A percentile compares a stretch with the other conserved stretches of the same genome.
Evolutionary conservation across 2,888 invertebrate species (phyloP).

Genomic region (Lithosia quadra): DNA sequence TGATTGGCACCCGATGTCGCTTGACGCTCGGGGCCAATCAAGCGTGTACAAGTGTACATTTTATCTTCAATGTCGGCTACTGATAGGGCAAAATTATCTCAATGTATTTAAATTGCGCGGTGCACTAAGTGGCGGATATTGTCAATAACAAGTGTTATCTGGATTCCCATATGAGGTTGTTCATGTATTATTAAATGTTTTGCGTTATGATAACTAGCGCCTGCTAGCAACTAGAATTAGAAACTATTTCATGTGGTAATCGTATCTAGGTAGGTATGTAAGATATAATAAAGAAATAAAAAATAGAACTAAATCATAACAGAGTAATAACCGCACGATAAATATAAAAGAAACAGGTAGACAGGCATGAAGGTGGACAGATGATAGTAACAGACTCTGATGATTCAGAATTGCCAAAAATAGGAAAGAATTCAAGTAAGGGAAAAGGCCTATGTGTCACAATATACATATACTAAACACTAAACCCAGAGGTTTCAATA

Average conservation of each 20-base stretch:
- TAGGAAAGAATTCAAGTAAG: too few relatives aligned
- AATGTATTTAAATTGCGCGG: conserved; percentile 58
- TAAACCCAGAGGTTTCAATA: too few relatives aligned
- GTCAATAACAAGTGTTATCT: conserved; percentile 59
- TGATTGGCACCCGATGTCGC: conserved; percentile 24
- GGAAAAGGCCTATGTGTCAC: too few relatives aligned
- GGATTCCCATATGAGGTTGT: conserved; percentile 1
- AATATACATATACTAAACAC: too few relatives aligned
- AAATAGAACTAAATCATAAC: too few relatives aligned
- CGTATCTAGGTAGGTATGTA: neutral
- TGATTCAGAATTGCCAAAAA: too few relatives aligned
- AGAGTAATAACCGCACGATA: too few relatives aligned
- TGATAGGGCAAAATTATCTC: conserved; percentile 38
- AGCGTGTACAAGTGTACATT: conserved; percentile 56
- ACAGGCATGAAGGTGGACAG: too few relatives aligned
- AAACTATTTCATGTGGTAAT: neutral
- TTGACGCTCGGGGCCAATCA: conserved; percentile 53
- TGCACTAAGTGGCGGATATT: conserved; percentile 73
- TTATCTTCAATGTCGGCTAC: conserved; percentile 50
- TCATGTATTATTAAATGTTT: conserved; percentile 3
- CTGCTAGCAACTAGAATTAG: neutral
- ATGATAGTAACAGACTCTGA: too few relatives aligned
- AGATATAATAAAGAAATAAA: too few relatives aligned
- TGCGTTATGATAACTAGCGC: conserved; percentile 11
- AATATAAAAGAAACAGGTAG: too few relatives aligned